Evolutionary conservation across 1,140 invertebrate genomes (phyloP), one percentile per base, ranked within the genome.

Genomic region (Littorina saxatilis): DNA sequence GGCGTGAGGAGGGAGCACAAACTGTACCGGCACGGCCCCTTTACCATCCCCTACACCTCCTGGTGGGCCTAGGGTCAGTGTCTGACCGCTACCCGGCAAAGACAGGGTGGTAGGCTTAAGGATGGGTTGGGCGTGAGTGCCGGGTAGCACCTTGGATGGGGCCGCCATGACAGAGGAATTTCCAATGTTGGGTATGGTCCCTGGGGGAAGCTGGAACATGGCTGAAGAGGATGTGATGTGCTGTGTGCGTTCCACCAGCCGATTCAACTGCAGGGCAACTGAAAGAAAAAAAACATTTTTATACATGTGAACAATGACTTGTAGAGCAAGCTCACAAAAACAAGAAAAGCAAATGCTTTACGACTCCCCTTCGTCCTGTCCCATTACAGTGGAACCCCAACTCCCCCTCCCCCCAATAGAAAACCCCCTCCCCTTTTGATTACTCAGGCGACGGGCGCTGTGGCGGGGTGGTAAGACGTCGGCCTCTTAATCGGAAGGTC

Each of bases 191-290:
- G 63, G 52, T 20, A 83, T n/a, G 47, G 83, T 76, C 17, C 82
- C 83, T 0, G 83, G 85, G 15, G 85, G 85, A 9, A 86, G 81
- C 40, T 86, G 85, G 52, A 86, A 86, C 81, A 86, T 73, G 32
- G 79, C 75, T 40, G 77, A 43, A 23, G 79, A 40, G 40, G 81
- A 63, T 37, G 66, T 39, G 35, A 40, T n/a, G 23, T 80, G 78
- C 61, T 79, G 75, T 9, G 74, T 77, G 32, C 81, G 81, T 75
- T 86, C 83, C 63, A 86, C 83, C 47, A 82, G 85, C 27, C 79
- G 81, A 40, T 82, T 84, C 63, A 86, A 61, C 35, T 86, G 83
- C 32, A 86, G 70, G n/a, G 85, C 85, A 63, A 82, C 85, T 86
- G 75, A 52, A 78, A 37, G 32, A 35, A 72, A 9, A 73, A n/a